phyloP scores from a whole-genome alignment of 2,797 vertebrate genomes.

The Scarus forsteni region DNA sequence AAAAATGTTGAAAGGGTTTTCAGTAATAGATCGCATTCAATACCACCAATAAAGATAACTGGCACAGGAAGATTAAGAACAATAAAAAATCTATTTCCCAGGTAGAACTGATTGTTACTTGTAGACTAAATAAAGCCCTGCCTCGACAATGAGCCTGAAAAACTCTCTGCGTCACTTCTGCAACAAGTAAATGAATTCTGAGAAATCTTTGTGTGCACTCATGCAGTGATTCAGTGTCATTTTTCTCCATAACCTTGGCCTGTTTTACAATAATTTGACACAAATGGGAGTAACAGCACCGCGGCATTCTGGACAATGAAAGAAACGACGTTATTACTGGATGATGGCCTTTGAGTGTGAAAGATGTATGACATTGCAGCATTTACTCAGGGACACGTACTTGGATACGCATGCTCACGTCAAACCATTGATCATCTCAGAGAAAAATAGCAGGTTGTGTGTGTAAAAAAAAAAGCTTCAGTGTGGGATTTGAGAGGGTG shows the following conservation, averaged over 20 bases:
- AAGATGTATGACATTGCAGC: conserved; percentile 20
- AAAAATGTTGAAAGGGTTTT: background rate
- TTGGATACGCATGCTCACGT: background rate
- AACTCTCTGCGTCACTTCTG: conserved; percentile 17
- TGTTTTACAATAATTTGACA: conserved; percentile 25
- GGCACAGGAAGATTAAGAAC: background rate
- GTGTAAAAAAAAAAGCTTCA: conserved; percentile 12
- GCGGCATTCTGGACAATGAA: conserved; percentile 6
- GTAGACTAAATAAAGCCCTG: conserved; percentile 2
- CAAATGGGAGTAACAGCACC: background rate
- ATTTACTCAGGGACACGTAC: conserved; percentile 17
- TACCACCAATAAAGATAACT: conserved; percentile 27
- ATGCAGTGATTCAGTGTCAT: conserved; percentile 13
- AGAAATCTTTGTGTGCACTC: conserved; percentile 28
- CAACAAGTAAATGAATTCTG: conserved; percentile 24
- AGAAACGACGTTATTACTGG: conserved; percentile 4
- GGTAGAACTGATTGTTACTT: conserved; percentile 1
- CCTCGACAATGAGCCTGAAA: conserved; percentile 7
- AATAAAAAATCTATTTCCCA: conserved; percentile 10
- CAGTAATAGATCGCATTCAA: conserved; percentile 26
- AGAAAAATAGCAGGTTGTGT: background rate
- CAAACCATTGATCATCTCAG: conserved; percentile 8
- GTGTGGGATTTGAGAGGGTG: conserved; percentile 7
- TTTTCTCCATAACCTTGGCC: conserved; percentile 29
- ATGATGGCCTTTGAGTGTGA: background rate